A percentile compares a stretch with the other conserved stretches of the same genome.
phyloP scores from a whole-genome alignment of 2,113 vertebrate genomes.

The Brienomyrus longianalis region DNA sequence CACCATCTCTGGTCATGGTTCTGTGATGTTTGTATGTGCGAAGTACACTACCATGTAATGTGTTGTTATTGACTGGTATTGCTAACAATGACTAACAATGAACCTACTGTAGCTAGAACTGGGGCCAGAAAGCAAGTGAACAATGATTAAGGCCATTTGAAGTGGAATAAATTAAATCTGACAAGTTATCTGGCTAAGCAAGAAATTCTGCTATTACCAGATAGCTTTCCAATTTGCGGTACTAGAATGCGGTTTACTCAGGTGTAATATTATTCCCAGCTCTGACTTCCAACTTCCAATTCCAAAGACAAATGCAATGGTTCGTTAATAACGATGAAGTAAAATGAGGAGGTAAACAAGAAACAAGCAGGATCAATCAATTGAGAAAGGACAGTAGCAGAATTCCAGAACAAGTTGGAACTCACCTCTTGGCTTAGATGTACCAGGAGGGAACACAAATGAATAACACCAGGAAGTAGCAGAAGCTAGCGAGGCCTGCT shows the following conservation, averaged over 20 bases:
- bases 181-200: not conserved
- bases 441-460: no score
- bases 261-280: not conserved
- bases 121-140: not conserved
- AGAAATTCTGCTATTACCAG: not conserved
- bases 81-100: not conserved
- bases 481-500: not conserved
- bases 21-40: not conserved
- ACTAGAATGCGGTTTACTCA: not conserved
- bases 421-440: no score
- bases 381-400: no score
- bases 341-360: no score
- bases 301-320: no score
- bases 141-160: not conserved
- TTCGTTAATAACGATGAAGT: no score
- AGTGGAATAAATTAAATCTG: not conserved
- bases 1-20: not conserved
- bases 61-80: not conserved
- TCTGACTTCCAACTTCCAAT: no score
- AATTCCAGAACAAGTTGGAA: no score
- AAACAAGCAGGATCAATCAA: no score
- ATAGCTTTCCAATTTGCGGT: not conserved
- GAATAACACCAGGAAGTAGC: not conserved
- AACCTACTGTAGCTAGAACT: not conserved
- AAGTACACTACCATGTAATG: not conserved